These are phyloP conservation scores for Urophycis tenuis DNA, from an alignment of 2,797 vertebrate genomes.

Conservation along the genomic window DNA sequence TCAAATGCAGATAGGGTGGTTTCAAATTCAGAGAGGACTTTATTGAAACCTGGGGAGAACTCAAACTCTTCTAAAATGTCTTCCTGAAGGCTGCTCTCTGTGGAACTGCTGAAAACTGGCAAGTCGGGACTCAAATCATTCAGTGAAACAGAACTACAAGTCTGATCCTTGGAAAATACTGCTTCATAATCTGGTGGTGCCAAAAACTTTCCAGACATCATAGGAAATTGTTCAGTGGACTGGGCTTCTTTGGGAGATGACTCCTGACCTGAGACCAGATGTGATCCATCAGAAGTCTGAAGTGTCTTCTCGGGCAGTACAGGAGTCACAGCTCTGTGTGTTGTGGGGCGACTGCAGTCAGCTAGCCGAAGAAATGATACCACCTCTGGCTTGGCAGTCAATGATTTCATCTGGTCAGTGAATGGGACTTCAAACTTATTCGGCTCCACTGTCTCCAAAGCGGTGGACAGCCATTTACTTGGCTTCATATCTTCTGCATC, in stretches of 20 bases:
- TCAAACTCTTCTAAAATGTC: constrained; percentile 27
- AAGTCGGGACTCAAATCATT: constrained; percentile 43
- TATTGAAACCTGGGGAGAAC: constrained; percentile 48
- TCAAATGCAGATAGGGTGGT: constrained; percentile 39
- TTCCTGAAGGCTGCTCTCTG: constrained; percentile 11
- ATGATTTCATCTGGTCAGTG: constrained; percentile 8
- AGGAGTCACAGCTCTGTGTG: constrained; percentile 60
- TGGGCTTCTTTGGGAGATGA: constrained; percentile 15
- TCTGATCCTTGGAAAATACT: constrained; percentile 47
- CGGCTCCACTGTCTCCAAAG: constrained; percentile 20
- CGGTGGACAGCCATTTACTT: constrained; percentile 22
- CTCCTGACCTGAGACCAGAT: constrained; percentile 21
- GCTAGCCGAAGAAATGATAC: constrained; percentile 48
- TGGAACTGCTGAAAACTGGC: constrained; percentile 34
- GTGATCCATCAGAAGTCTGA: neutral
- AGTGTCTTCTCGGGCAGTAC: constrained; percentile 37
- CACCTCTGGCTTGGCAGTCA: constrained; percentile 18
- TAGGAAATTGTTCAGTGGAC: constrained; percentile 44
- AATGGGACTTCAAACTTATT: constrained; percentile 16
- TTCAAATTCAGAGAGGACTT: constrained; percentile 52
- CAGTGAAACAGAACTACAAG: constrained; percentile 30
- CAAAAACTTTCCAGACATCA: constrained; percentile 44
- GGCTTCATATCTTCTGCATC: constrained; percentile 18
- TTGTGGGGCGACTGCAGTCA: constrained; percentile 39
- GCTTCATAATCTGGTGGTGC: constrained; percentile 48